Base-by-base conservation (phyloP, 2,888 invertebrate genomes). In the Trissoscelio sp. region DNA sequence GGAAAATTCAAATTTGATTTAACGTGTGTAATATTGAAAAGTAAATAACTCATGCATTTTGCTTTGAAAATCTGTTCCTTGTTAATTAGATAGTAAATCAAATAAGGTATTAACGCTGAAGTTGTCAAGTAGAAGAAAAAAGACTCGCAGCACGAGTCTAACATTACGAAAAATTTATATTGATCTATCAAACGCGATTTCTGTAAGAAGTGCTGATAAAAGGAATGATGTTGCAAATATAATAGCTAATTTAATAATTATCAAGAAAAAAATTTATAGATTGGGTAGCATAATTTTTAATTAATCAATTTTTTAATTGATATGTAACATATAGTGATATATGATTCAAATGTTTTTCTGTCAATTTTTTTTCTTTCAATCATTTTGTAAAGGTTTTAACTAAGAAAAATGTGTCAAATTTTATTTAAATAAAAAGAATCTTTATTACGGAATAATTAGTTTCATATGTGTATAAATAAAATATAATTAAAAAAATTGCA, bases 161-260 rank as follows among this genome's bases (percentile, higher is more conserved):
- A 24, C 6, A 11, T 3, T 28, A 37, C 37, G 48, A 70, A 62
- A 42, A 73, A 53, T 16, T 28, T 16, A 20, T 22, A 42, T n/a
- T 31, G 22, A n/a, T 62, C 14, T 22, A 34, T 42, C 31, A 24
- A n/a, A 34, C 24, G 44, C 22, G 2, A 72, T 31, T 60, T 60
- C 37, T 72, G 12, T 20, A 34, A 14, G 20, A 69, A 34, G 11
- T 9, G 4, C 11, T 39, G 44, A 62, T 44, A 53, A 53, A 31
- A 34, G 3, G n/a, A 11, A 31, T 42, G 53, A 60, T 53, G 20
- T 39, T 55, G 64, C 64, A 66, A 46, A 31, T 53, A 14, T 16
- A 37, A 12, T 22, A 7, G 6, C 20, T 74, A 46, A 74, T 66
- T 66, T 22, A 22, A 37, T 16, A 31, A 22, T 62, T 44, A 44